Evolutionary conservation across 1,140 invertebrate species (phyloP).

Genomic region (Eupeodes corollae): DNA sequence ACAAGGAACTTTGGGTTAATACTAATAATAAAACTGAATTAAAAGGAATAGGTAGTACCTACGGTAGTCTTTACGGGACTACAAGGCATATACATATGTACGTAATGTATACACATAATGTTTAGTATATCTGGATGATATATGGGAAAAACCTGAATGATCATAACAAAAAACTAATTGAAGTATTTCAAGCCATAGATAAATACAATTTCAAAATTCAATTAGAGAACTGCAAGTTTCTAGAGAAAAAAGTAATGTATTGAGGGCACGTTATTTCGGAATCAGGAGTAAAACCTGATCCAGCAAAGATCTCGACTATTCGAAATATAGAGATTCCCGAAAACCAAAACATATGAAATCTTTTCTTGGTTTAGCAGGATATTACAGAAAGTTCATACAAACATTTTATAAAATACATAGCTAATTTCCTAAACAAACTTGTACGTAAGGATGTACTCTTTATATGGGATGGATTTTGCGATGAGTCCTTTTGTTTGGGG

Average conservation of each 20-base stretch:
- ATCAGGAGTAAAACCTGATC: constrained; percentile 4
- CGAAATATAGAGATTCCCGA: neutral
- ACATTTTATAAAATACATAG: constrained; percentile 1
- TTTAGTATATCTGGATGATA: constrained; percentile 20
- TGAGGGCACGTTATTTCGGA: neutral
- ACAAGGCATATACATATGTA: neutral
- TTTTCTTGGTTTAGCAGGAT: neutral
- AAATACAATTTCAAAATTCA: constrained; percentile 6
- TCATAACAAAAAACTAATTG: constrained; percentile 1
- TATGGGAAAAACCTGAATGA: constrained; percentile 13
- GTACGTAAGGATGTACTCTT: neutral
- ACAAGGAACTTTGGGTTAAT: too few species aligned
- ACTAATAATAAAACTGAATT: too few species aligned
- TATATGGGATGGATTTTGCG: neutral
- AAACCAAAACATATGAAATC: neutral
- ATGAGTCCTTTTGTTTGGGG: constrained; percentile 3
- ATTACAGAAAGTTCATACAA: neutral
- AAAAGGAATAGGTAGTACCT: too few species aligned
- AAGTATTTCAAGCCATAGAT: neutral
- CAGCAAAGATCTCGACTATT: constrained; percentile 9
- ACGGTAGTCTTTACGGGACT: constrained; percentile 8
- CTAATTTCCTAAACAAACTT: too few species aligned
- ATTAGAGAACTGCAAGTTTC: neutral
- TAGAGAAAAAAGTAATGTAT: too few species aligned
- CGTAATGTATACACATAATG: too few species aligned